phyloP scores from a whole-genome alignment of 2,797 vertebrate species.

The Cetoscarus ocellatus region DNA sequence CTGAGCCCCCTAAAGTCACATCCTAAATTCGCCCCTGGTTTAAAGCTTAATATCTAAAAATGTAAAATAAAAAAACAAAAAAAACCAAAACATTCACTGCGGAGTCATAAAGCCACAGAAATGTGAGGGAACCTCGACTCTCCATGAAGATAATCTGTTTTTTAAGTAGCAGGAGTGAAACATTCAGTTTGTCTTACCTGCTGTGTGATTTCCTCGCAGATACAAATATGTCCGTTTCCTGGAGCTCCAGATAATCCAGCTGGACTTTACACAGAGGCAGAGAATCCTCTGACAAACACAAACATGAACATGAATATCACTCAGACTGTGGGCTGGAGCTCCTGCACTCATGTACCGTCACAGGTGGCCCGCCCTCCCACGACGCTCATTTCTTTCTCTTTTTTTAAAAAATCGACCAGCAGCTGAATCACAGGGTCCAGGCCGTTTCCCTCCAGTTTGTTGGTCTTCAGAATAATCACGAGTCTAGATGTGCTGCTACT shows the following conservation, averaged over 20 bases:
- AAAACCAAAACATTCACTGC: too few relatives aligned
- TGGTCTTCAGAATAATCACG: neutral
- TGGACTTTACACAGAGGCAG: conserved; percentile 62
- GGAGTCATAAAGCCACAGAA: neutral
- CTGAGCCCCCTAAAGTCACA: too few relatives aligned
- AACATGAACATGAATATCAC: conserved; percentile 29
- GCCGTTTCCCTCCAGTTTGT: neutral
- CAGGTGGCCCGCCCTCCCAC: conserved; percentile 68
- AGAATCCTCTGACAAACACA: conserved; percentile 7
- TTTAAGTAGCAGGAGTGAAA: neutral
- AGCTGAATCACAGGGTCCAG: neutral
- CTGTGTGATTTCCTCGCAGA: conserved; percentile 17
- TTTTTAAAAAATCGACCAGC: neutral
- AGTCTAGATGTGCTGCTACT: neutral
- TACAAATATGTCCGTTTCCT: conserved; percentile 22
- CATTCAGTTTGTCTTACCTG: conserved; percentile 57
- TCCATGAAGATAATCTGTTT: neutral
- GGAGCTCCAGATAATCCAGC: conserved; percentile 40
- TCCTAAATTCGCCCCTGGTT: too few relatives aligned
- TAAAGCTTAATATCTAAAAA: too few relatives aligned
- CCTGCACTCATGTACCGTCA: conserved; percentile 53
- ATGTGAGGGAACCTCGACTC: neutral
- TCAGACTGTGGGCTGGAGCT: conserved; percentile 5
- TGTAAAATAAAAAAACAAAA: neutral
- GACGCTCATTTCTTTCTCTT: conserved; percentile 18